Conservation (phyloP, 2,888 invertebrate genomes). For the Anagyrus pseudococci region DNA sequence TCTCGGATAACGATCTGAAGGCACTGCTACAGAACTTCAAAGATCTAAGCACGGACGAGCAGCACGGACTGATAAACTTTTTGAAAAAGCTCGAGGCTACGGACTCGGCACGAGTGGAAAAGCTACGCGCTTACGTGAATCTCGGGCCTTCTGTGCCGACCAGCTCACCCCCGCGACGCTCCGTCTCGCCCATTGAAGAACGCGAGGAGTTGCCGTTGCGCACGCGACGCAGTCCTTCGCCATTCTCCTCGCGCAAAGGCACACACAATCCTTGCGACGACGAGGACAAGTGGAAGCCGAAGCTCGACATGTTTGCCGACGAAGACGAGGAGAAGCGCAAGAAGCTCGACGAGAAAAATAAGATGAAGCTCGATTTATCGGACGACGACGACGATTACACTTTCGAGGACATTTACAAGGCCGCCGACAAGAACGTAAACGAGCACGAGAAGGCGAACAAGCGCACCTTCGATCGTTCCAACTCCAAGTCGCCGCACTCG, state of each 20-base stretch:
- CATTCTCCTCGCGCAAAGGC: constrained; percentile 63
- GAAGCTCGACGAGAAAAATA: constrained; percentile 50
- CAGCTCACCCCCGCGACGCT: constrained; percentile 26
- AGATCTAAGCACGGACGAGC: constrained; percentile 80
- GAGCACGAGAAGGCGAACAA: constrained; percentile 70
- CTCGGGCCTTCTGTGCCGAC: constrained; percentile 57
- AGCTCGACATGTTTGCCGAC: constrained; percentile 58
- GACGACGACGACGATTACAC: constrained; percentile 83
- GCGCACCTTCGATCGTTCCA: constrained; percentile 54
- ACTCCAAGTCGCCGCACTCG: constrained; percentile 48
- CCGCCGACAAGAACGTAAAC: constrained; percentile 76
- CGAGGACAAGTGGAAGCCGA: constrained; percentile 57
- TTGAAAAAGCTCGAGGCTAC: constrained; percentile 80
- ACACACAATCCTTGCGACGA: constrained; percentile 61
- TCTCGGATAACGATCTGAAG: constrained; percentile 82
- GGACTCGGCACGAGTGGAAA: constrained; percentile 80
- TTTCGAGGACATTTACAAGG: constrained; percentile 83
- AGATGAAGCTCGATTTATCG: constrained; percentile 66
- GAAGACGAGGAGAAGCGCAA: constrained; percentile 51
- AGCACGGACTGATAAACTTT: constrained; percentile 82
- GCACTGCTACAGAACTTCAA: constrained; percentile 82
- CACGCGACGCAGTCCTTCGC: constrained; percentile 58
- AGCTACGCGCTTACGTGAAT: constrained; percentile 78
- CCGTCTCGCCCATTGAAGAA: constrained; percentile 22
- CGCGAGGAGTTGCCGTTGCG: constrained; percentile 6